Evolutionary conservation across 2,113 vertebrate species (phyloP), one percentile per base, ranked within the genome.

Genomic region (Sinosuthora webbiana): DNA sequence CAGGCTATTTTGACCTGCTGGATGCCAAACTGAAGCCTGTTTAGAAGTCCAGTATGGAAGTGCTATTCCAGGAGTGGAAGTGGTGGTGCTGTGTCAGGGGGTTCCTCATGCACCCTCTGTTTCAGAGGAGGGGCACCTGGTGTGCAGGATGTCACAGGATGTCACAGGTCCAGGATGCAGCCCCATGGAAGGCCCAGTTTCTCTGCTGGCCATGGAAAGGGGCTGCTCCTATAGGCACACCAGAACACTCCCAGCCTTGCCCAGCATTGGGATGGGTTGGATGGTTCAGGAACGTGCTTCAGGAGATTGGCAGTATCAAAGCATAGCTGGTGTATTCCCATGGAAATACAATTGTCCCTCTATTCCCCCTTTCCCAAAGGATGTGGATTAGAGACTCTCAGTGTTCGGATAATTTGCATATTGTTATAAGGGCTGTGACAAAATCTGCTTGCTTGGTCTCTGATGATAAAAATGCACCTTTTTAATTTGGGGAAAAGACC

Each of bases 71-170:
- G 56, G 69, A 65, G 25, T 16, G 15, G 9, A 7, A 22, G 25
- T 7, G 15, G 10, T 22, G 20, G 39, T 30, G 44, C 0, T 28
- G 45, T 59, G 7, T 28, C 42, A 6, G 70, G 22, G 33, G 21
- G 47, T 49, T 49, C 45, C 44, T 70, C 30, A 3, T 6, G 4
- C 12, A 7, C 0, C 0, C 16, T 10, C 0, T 47, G 25, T 8
- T 67, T 28, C 37, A 25, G 13, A 67, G 62, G 11, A 47, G n/a
- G 3, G 28, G 23, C 8, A 0, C 27, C 16, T 19, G 30, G 1
- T 11, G 25, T 27, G 14, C 49, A 50, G 49, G 24, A 50, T 50
- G 49, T 50, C 49, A 27, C 49, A 50, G 49, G 49, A 27, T 50
- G 24, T 25, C 24, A 9, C 49, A 50, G 49, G 18, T 6, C 39